A percentile compares a stretch with the other conserved stretches of the same genome.
Conservation (phyloP, 2,888 invertebrate species). For the Charanyca ferruginea region DNA sequence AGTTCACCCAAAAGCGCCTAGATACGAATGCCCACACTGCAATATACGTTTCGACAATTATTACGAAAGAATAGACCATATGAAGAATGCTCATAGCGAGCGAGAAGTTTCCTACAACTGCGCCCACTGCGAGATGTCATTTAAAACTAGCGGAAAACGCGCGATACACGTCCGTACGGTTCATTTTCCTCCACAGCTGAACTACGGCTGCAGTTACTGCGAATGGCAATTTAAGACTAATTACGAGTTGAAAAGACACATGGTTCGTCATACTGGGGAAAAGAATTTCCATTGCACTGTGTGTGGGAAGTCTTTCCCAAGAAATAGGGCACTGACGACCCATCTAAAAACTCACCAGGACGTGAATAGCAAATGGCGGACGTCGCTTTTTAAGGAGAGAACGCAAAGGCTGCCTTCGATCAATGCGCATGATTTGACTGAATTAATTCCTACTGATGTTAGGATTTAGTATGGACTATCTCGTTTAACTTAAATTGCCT, state of each 20-base stretch:
- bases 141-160: conserved; percentile 84
- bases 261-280: conserved; percentile 83
- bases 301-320: conserved; percentile 81
- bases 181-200: conserved; percentile 80
- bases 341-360: conserved; percentile 84
- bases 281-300: conserved; percentile 79
- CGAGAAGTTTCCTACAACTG: conserved; percentile 82
- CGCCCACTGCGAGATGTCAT: conserved; percentile 79
- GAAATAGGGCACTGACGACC: conserved; percentile 76
- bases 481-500: conserved; percentile 19
- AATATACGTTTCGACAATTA: conserved; percentile 82
- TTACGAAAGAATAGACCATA: conserved; percentile 83
- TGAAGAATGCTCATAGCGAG: conserved; percentile 82
- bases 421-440: conserved; percentile 72
- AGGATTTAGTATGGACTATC: conserved; percentile 39
- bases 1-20: conserved; percentile 80
- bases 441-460: conserved; percentile 63
- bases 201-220: conserved; percentile 79
- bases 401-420: conserved; percentile 72
- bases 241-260: conserved; percentile 84
- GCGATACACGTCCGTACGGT: conserved; percentile 79
- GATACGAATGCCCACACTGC: conserved; percentile 86
- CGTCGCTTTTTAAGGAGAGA: conserved; percentile 74
- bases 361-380: conserved; percentile 77
- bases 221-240: conserved; percentile 84